Evolutionary conservation across 2,888 invertebrate species (phyloP).

Genomic region (Hirtodrosophila cameraria): DNA sequence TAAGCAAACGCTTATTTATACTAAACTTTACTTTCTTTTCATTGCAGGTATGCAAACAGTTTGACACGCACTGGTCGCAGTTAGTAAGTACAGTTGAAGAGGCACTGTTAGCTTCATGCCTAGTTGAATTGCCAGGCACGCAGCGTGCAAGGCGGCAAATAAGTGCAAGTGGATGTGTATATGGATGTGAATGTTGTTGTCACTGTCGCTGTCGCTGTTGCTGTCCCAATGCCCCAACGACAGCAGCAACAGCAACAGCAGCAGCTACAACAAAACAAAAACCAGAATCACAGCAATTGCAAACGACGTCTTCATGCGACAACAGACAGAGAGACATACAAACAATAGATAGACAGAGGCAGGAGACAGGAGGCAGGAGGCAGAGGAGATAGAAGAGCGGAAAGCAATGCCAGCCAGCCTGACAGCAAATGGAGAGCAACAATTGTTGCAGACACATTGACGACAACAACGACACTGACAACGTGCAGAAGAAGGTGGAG

Average conservation of each 20-base stretch:
- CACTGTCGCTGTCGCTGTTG: too few relatives aligned
- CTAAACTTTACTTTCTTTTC: background rate
- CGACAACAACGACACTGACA: slow-evolving; percentile 46
- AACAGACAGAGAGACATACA: slow-evolving; percentile 25
- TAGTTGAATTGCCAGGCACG: slow-evolving; percentile 61
- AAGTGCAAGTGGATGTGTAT: slow-evolving; percentile 66
- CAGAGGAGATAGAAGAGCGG: too few relatives aligned
- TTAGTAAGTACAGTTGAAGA: slow-evolving; percentile 24
- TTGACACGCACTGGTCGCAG: slow-evolving; percentile 21
- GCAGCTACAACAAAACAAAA: slow-evolving; percentile 21
- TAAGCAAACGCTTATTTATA: background rate
- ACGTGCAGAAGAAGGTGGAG: slow-evolving; percentile 4
- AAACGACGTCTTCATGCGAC: slow-evolving; percentile 54
- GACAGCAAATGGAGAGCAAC: slow-evolving; percentile 73
- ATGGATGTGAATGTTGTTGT: slow-evolving; percentile 39
- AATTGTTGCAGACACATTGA: slow-evolving; percentile 80
- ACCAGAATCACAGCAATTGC: slow-evolving; percentile 68
- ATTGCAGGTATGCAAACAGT: slow-evolving; percentile 64
- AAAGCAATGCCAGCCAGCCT: slow-evolving; percentile 7
- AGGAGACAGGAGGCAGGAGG: background rate
- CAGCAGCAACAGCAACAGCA: slow-evolving; percentile 23
- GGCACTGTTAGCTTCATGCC: slow-evolving; percentile 24
- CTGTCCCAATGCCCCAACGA: slow-evolving; percentile 73
- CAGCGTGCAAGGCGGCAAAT: slow-evolving; percentile 51
- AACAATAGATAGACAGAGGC: slow-evolving; percentile 23